Evolutionary conservation across 2,113 vertebrate species (phyloP).

Genomic region (Saccopteryx leptura): DNA sequence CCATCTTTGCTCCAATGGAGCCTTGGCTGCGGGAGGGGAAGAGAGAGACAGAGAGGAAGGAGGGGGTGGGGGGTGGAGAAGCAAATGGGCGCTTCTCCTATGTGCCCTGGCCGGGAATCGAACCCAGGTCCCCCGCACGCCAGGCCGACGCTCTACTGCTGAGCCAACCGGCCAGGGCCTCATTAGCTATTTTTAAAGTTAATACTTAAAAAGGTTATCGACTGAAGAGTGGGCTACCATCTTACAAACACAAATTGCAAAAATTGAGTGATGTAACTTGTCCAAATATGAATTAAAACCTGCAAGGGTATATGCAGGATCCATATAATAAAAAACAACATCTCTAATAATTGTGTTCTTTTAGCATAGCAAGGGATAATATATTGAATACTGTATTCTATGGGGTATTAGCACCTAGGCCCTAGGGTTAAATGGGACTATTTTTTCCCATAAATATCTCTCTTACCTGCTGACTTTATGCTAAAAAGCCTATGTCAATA

Average conservation of each 20-base stretch:
- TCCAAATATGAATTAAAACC: slow-evolving; percentile 11
- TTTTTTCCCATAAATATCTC: not conserved
- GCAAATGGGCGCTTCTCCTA: too few relatives aligned
- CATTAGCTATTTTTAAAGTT: not conserved
- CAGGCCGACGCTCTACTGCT: too few relatives aligned
- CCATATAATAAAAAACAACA: not conserved
- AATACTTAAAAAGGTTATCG: not conserved
- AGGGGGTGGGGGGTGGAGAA: too few relatives aligned
- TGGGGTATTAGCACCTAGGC: not conserved
- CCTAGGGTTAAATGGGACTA: not conserved
- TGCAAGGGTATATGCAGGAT: not conserved
- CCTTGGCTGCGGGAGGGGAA: too few relatives aligned
- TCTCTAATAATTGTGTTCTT: not conserved
- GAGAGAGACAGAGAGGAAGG: too few relatives aligned
- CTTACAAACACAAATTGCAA: not conserved
- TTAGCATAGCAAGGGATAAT: not conserved
- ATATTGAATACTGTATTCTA: not conserved
- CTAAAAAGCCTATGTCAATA: slow-evolving; percentile 3
- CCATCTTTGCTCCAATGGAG: too few relatives aligned
- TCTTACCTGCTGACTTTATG: not conserved
- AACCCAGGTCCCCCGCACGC: too few relatives aligned
- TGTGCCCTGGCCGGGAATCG: too few relatives aligned
- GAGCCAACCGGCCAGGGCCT: too few relatives aligned
- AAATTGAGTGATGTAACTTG: not conserved
- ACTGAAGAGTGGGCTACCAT: not conserved